Evolutionary conservation across 2,888 invertebrate species (phyloP), one percentile per base, ranked within the genome.

Genomic region (Caenorhabditis afra): DNA sequence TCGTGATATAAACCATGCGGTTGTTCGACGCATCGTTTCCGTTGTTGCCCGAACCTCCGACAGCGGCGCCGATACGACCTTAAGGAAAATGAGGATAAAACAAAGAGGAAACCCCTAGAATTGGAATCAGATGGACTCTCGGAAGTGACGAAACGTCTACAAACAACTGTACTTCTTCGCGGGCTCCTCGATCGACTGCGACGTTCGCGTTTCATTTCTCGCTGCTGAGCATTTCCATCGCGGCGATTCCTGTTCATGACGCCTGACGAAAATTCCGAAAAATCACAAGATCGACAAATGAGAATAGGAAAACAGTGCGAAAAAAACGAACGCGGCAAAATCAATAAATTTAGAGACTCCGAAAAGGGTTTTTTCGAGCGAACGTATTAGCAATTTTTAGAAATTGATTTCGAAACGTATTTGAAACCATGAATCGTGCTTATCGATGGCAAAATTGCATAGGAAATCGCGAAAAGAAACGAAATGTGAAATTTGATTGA

Each of bases 1-100:
- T 97, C 8, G 95, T 95, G 65, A 97, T 94, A 91, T 95, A 95
- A 81, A 96, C 87, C 81, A 84, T 81, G 35, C 81, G 74, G 59
- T 83, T 74, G 29, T 79, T 79, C 45, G 44, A 44, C 12, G 61
- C 41, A 3, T 44, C 16, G n/a, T 65, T 58, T 29, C 70, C 77
- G 22, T 73, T 73, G 71, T 49, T 57, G n/a, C 44, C 52, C 45
- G 8, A 22, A 50, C 39, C 64, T 41, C 71, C 71, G 23, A 41
- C 55, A n/a, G 71, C 62, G n/a, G 71, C 39, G 29, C 64, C 64
- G 12, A 71, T 71, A 64, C 78, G 71, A 73, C 57, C 76, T 76
- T 68, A 76, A 61, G 35, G 18, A 55, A 64, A 52, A 23, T 18
- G 16, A 23, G 23, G 41, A 41, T 23, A 35, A 47, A 37, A 58